Conservation (phyloP, 2,113 vertebrate genomes). For the Strix aluco region DNA sequence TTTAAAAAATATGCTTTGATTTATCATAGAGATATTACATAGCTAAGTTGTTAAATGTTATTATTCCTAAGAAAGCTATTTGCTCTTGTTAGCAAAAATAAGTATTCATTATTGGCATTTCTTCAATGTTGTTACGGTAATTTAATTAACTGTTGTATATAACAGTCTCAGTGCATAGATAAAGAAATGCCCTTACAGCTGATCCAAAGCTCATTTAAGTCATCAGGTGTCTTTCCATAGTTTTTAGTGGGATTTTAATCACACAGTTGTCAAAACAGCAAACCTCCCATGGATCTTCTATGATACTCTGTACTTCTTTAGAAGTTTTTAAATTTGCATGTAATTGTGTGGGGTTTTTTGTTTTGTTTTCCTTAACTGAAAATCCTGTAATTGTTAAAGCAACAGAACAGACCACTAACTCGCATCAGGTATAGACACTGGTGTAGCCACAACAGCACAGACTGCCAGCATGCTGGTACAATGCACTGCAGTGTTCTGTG, state of each 20-base stretch:
- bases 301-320: not conserved
- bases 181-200: slow-evolving; percentile 38
- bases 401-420: not conserved
- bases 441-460: not conserved
- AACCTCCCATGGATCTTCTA: not conserved
- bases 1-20: not conserved
- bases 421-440: not conserved
- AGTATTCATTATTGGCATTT: slow-evolving; percentile 5
- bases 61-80: not conserved
- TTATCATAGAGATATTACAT: not conserved
- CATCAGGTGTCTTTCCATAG: not conserved
- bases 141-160: not conserved
- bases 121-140: not conserved
- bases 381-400: not conserved
- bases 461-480: not conserved
- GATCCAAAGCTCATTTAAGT: slow-evolving; percentile 25
- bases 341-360: not conserved
- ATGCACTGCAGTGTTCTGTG: not conserved
- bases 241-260: not conserved
- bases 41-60: not conserved
- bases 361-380: not conserved
- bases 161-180: not conserved
- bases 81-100: not conserved
- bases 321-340: not conserved
- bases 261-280: not conserved